Percentiles rank a stretch among this genome's conserved stretches.
Conservation (phyloP, 2,113 vertebrate species). For the Percina caprodes region DNA sequence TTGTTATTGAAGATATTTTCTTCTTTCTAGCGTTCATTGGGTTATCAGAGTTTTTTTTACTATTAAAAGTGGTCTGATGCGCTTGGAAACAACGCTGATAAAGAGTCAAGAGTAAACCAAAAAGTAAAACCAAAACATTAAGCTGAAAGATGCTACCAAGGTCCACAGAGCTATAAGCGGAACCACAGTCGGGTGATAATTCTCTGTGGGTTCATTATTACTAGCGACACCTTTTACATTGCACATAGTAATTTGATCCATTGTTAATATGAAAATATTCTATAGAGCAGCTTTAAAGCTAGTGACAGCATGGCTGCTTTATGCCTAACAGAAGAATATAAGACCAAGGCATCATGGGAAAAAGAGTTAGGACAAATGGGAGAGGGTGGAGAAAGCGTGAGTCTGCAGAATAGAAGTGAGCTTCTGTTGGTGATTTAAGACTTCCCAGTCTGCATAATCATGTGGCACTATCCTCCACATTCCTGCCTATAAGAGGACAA, state of each 20-base stretch:
- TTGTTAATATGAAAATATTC: not conserved
- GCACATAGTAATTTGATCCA: not conserved
- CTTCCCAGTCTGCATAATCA: slow-evolving; percentile 59
- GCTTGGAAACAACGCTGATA: no score
- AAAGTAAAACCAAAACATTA: not conserved
- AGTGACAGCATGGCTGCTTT: slow-evolving; percentile 25
- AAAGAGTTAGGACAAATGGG: slow-evolving; percentile 3
- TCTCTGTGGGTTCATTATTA: not conserved
- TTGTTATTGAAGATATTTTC: slow-evolving; percentile 9
- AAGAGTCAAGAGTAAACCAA: not conserved
- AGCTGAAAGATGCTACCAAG: slow-evolving; percentile 1
- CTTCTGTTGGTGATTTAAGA: slow-evolving; percentile 72
- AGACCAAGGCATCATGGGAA: slow-evolving; percentile 9
- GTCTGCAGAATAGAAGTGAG: slow-evolving; percentile 51
- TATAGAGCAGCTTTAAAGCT: not conserved
- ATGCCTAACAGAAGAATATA: slow-evolving; percentile 29
- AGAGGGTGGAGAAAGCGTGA: slow-evolving; percentile 51
- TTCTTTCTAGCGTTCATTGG: not conserved
- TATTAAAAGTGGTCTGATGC: no score
- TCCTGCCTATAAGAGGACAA: slow-evolving; percentile 52
- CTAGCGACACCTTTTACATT: not conserved
- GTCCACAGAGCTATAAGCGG: not conserved
- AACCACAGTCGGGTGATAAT: not conserved
- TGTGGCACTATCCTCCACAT: slow-evolving; percentile 47
- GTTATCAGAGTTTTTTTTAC: not conserved